Evolutionary conservation across 2,888 invertebrate species (phyloP).

Genomic region (Melinaea menophilus): DNA sequence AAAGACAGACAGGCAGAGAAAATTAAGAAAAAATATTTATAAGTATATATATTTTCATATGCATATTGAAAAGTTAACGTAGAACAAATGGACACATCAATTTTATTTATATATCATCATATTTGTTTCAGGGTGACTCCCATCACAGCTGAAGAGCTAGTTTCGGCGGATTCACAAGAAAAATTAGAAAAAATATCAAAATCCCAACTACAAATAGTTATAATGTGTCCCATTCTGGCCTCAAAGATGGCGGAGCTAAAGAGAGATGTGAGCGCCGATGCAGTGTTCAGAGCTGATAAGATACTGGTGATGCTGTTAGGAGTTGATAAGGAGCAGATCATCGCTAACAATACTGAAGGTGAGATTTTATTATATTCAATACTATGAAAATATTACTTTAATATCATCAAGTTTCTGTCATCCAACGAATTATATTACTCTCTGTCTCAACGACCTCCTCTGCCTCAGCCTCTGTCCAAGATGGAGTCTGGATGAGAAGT

Average conservation of each 20-base stretch:
- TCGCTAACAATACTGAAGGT: constrained; percentile 84
- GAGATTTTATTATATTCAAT: constrained; percentile 31
- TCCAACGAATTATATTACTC: background rate
- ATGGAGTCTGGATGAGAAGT: no score
- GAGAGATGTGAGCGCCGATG: constrained; percentile 74
- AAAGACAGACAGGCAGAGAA: no score
- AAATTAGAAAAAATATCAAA: constrained; percentile 76
- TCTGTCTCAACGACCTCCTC: no score
- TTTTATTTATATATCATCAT: constrained; percentile 10
- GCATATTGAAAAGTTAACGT: no score
- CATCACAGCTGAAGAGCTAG: constrained; percentile 84
- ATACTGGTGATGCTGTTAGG: constrained; percentile 89
- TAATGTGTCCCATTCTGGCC: constrained; percentile 86
- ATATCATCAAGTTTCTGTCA: no score
- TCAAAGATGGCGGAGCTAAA: constrained; percentile 78
- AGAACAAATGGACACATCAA: no score
- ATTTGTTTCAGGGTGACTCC: constrained; percentile 81
- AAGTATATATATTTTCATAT: constrained; percentile 11
- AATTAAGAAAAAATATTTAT: background rate
- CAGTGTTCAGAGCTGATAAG: constrained; percentile 82
- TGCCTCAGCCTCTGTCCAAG: no score
- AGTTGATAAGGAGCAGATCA: constrained; percentile 84
- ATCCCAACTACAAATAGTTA: constrained; percentile 87
- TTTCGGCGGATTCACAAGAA: constrained; percentile 70
- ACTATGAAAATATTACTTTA: no score